These are phyloP conservation scores for Ornithoptera priamus DNA, from an alignment of 2,888 invertebrate species.

Conservation along the genomic window DNA sequence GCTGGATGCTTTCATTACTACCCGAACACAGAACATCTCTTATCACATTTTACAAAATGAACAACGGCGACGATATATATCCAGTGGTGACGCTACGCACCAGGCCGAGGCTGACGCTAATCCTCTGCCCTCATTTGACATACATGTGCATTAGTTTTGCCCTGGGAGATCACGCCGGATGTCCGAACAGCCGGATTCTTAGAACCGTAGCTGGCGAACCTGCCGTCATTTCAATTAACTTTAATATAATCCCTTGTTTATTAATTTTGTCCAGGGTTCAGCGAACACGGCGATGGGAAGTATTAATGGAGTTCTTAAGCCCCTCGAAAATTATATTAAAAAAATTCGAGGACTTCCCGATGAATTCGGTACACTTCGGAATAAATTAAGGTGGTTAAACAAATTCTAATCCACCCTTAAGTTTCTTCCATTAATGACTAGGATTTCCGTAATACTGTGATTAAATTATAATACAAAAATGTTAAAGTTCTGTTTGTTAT, in stretches of 20 bases:
- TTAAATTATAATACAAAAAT: neutral
- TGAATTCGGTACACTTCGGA: slow-evolving; percentile 14
- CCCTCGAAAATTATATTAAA: slow-evolving; percentile 31
- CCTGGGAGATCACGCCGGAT: no score
- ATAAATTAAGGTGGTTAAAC: slow-evolving; percentile 21
- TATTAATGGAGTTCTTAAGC: slow-evolving; percentile 25
- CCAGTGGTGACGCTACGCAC: no score
- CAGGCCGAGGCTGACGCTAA: no score
- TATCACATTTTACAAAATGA: no score
- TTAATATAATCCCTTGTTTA: slow-evolving; percentile 19
- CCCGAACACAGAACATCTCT: no score
- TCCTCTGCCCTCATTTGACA: no score
- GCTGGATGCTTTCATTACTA: no score
- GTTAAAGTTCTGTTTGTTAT: no score
- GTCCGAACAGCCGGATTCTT: no score
- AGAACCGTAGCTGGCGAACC: neutral
- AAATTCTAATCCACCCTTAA: slow-evolving; percentile 3
- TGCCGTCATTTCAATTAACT: slow-evolving; percentile 17
- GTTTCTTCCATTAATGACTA: neutral
- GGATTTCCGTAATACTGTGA: neutral
- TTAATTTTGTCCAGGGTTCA: slow-evolving; percentile 2
- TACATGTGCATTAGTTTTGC: no score
- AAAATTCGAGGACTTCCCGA: slow-evolving; percentile 21
- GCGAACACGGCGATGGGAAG: slow-evolving; percentile 9
- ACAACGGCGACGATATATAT: no score